A percentile compares a stretch with the other conserved stretches of the same genome.
Evolutionary conservation across 1,140 invertebrate species (phyloP).

Genomic region (Carcinoscorpius rotundicauda): DNA sequence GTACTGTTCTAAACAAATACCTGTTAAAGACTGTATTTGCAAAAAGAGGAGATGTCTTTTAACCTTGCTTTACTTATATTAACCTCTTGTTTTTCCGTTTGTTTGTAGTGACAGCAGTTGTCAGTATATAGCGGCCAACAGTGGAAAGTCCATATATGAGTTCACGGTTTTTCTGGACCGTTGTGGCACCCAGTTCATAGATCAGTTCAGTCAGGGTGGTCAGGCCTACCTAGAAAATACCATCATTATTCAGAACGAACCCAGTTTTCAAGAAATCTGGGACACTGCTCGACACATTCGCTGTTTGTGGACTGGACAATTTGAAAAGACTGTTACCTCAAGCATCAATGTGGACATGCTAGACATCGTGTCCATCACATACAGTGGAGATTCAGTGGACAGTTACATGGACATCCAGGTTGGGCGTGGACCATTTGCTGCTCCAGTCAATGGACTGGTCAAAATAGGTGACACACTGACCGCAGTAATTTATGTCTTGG

Average conservation of each 20-base stretch:
- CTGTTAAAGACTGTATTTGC: too few relatives aligned
- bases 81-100: too few relatives aligned
- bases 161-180: slow-evolving; percentile 61
- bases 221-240: slow-evolving; percentile 69
- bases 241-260: slow-evolving; percentile 62
- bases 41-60: too few relatives aligned
- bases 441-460: slow-evolving; percentile 56
- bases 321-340: slow-evolving; percentile 57
- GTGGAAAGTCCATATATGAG: slow-evolving; percentile 50
- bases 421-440: slow-evolving; percentile 61
- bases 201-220: slow-evolving; percentile 30
- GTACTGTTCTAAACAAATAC: too few relatives aligned
- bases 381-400: slow-evolving; percentile 64
- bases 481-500: slow-evolving; percentile 61
- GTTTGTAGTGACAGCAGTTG: slow-evolving; percentile 51
- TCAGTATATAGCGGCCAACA: slow-evolving; percentile 55
- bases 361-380: slow-evolving; percentile 64
- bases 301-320: slow-evolving; percentile 67
- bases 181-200: slow-evolving; percentile 41
- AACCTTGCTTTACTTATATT: too few relatives aligned
- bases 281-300: slow-evolving; percentile 60
- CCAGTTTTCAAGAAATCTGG: slow-evolving; percentile 48
- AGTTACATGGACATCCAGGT: slow-evolving; percentile 60
- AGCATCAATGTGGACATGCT: slow-evolving; percentile 63
- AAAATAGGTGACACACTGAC: slow-evolving; percentile 72